Evolutionary conservation across 1,140 invertebrate species (phyloP).

Genomic region (Ostrea denselamellosa): DNA sequence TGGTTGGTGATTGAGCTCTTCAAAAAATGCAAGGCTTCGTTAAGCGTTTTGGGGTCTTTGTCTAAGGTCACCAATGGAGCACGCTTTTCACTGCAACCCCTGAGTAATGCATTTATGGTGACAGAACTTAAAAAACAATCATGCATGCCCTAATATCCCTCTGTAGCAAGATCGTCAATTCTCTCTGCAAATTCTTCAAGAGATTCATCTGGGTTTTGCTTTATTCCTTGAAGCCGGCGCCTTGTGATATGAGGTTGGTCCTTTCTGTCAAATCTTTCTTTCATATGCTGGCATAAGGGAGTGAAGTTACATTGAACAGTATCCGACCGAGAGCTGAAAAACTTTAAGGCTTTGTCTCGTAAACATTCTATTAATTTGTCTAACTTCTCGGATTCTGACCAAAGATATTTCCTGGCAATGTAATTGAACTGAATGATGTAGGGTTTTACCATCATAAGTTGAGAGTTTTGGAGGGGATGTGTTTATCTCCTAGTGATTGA

Average conservation of each 20-base stretch:
- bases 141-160: not conserved
- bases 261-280: too few relatives aligned
- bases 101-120: constrained; percentile 45
- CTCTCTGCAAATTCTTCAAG: constrained; percentile 49
- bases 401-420: constrained; percentile 18
- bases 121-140: constrained; percentile 38
- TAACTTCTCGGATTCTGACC: not conserved
- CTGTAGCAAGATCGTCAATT: too few relatives aligned
- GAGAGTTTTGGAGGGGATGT: constrained; percentile 29
- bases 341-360: constrained; percentile 48
- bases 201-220: constrained; percentile 43
- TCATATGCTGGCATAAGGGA: constrained; percentile 28
- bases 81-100: constrained; percentile 31
- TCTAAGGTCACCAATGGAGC: constrained; percentile 40
- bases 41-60: constrained; percentile 34
- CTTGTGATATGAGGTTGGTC: constrained; percentile 39
- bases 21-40: not conserved
- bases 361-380: constrained; percentile 38
- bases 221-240: constrained; percentile 33
- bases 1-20: constrained; percentile 30
- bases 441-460: constrained; percentile 31
- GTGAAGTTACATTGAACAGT: not conserved
- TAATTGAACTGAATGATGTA: constrained; percentile 24
- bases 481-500: too few relatives aligned
- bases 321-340: not conserved